Evolutionary conservation across 2,113 vertebrate species (phyloP).

Genomic region (Sterna hirundo): DNA sequence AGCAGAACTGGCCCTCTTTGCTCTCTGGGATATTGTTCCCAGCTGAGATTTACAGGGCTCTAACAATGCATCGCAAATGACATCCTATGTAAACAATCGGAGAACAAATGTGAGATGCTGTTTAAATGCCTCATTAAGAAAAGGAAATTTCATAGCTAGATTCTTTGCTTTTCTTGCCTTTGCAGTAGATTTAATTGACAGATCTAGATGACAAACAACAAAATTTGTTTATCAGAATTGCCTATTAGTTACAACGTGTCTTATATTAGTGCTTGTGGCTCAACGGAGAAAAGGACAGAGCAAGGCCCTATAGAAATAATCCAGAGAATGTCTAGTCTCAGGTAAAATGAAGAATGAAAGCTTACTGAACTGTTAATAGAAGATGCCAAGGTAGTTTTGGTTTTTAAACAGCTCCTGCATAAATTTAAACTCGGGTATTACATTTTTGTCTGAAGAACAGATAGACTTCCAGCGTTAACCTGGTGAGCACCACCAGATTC

Average conservation of each 20-base stretch:
- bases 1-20: not conserved
- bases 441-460: not conserved
- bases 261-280: not conserved
- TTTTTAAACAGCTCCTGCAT: not conserved
- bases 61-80: slow-evolving; percentile 42
- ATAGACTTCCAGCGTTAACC: not conserved
- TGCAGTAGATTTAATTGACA: slow-evolving; percentile 16
- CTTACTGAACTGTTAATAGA: not conserved
- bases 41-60: slow-evolving; percentile 34
- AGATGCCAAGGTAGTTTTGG: not conserved
- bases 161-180: slow-evolving; percentile 12
- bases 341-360: not conserved
- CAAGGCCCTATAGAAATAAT: not conserved
- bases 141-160: slow-evolving; percentile 28
- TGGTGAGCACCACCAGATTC: not conserved
- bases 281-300: not conserved
- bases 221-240: slow-evolving; percentile 15
- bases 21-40: slow-evolving; percentile 31
- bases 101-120: slow-evolving; percentile 32
- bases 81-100: slow-evolving; percentile 36
- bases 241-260: not conserved
- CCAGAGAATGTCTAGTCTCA: not conserved
- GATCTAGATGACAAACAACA: slow-evolving; percentile 1
- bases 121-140: slow-evolving; percentile 52
- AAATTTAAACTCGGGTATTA: not conserved